phyloP scores from a whole-genome alignment of 2,888 invertebrate species.

The Keiferia lycopersicella region DNA sequence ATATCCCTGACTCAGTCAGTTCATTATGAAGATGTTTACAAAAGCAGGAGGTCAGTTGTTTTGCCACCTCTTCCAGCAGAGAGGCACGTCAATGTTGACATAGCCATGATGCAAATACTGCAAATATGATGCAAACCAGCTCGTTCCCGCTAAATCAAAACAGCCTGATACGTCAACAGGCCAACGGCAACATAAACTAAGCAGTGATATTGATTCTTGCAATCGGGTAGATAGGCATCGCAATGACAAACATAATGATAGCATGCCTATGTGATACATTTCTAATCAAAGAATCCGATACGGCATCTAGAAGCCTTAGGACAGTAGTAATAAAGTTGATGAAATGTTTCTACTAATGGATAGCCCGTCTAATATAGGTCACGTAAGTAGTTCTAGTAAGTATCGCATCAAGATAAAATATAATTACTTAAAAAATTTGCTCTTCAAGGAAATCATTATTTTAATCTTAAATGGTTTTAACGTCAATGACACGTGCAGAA shows the following conservation, averaged over 20 bases:
- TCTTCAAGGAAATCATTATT: constrained; percentile 12
- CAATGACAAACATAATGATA: not conserved
- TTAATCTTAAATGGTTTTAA: not conserved
- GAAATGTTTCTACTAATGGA: not conserved
- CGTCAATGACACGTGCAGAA: constrained; percentile 11
- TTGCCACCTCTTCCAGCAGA: constrained; percentile 15
- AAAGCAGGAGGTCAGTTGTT: constrained; percentile 15
- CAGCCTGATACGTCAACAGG: constrained; percentile 42
- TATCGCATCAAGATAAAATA: not conserved
- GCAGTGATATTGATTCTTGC: not conserved
- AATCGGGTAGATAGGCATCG: not conserved
- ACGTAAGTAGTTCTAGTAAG: not conserved
- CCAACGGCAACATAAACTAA: constrained; percentile 49
- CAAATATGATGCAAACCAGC: constrained; percentile 45
- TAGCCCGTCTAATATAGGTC: not conserved
- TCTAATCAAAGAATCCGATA: constrained; percentile 20
- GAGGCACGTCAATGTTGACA: constrained; percentile 40
- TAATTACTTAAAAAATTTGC: not conserved
- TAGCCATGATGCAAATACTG: constrained; percentile 47
- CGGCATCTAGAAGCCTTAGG: constrained; percentile 12
- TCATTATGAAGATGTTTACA: not conserved
- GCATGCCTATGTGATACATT: constrained; percentile 17
- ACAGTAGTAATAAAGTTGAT: constrained; percentile 7
- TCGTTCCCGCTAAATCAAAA: constrained; percentile 42
- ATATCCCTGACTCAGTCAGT: not conserved